phyloP scores from a whole-genome alignment of 2,888 invertebrate species.

The Myopa tessellatipennis region DNA sequence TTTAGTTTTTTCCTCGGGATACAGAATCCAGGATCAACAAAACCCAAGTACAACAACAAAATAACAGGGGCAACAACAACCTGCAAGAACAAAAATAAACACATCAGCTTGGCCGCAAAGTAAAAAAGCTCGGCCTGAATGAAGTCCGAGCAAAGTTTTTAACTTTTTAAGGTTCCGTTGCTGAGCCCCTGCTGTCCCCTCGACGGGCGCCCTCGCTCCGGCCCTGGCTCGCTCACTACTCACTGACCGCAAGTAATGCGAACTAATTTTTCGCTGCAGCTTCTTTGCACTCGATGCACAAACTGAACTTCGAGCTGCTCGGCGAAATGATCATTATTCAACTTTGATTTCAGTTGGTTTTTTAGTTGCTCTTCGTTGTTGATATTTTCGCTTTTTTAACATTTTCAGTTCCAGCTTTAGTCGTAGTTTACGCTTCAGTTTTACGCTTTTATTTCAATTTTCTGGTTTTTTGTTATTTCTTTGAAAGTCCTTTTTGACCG shows the following conservation, averaged over 20 bases:
- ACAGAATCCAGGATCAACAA: too few relatives aligned
- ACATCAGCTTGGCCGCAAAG: background rate
- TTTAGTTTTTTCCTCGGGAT: too few relatives aligned
- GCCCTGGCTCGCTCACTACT: background rate
- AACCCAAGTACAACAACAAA: background rate
- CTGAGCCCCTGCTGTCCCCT: background rate
- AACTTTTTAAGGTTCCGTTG: background rate
- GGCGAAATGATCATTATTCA: constrained; percentile 10
- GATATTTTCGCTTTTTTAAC: background rate
- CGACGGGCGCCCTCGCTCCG: too few relatives aligned
- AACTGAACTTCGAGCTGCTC: background rate
- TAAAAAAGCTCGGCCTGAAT: background rate
- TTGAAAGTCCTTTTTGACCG: too few relatives aligned
- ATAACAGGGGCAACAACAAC: background rate
- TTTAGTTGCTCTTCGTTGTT: background rate
- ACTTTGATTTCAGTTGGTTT: constrained; percentile 9
- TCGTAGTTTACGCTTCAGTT: background rate
- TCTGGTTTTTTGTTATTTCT: too few relatives aligned
- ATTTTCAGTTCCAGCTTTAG: background rate
- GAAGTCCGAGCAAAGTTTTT: background rate
- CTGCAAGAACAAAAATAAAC: background rate
- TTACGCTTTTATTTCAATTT: background rate
- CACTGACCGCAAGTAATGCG: constrained; percentile 26
- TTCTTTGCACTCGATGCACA: constrained; percentile 1
- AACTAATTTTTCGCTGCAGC: constrained; percentile 1